Conservation (phyloP, 92 coral and sea anemone genomes). For the Epizoanthus rinbou region DNA sequence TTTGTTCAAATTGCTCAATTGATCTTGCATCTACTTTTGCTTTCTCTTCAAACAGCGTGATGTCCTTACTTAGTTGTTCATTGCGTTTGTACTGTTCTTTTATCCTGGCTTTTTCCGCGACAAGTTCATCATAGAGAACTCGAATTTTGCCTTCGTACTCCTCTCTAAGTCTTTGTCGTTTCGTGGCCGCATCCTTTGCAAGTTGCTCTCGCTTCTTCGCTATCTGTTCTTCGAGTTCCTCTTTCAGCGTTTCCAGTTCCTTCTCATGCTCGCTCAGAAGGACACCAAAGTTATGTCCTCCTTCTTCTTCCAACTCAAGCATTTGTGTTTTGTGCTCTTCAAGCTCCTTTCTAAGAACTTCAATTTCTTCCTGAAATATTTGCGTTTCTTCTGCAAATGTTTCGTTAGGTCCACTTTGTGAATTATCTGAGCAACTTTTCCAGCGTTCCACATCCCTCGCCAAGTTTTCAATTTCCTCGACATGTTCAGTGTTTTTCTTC, state of each 20-base stretch:
- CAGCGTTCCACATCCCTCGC: constrained; percentile 64
- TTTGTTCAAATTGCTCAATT: constrained; percentile 68
- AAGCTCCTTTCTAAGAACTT: constrained; percentile 46
- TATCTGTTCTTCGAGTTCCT: constrained; percentile 89
- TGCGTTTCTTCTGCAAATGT: constrained; percentile 49
- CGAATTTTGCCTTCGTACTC: constrained; percentile 85
- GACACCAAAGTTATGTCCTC: constrained; percentile 80
- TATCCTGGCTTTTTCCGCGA: constrained; percentile 69
- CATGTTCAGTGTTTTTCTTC: constrained; percentile 52
- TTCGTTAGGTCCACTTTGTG: neutral
- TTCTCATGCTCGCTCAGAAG: constrained; percentile 87
- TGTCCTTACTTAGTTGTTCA: constrained; percentile 63
- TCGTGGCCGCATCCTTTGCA: constrained; percentile 81
- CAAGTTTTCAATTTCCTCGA: constrained; percentile 73
- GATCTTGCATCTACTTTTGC: constrained; percentile 57
- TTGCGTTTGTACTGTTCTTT: constrained; percentile 68
- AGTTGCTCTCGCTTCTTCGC: constrained; percentile 85
- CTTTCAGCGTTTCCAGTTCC: constrained; percentile 77
- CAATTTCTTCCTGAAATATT: constrained; percentile 60
- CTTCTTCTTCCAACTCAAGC: constrained; percentile 81
- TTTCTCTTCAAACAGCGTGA: constrained; percentile 64
- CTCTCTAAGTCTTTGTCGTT: constrained; percentile 81
- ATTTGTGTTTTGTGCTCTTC: constrained; percentile 62
- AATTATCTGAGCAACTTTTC: constrained; percentile 23
- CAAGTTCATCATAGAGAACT: constrained; percentile 82